Evolutionary conservation across 2,113 vertebrate species (phyloP).

Genomic region (Solea solea): DNA sequence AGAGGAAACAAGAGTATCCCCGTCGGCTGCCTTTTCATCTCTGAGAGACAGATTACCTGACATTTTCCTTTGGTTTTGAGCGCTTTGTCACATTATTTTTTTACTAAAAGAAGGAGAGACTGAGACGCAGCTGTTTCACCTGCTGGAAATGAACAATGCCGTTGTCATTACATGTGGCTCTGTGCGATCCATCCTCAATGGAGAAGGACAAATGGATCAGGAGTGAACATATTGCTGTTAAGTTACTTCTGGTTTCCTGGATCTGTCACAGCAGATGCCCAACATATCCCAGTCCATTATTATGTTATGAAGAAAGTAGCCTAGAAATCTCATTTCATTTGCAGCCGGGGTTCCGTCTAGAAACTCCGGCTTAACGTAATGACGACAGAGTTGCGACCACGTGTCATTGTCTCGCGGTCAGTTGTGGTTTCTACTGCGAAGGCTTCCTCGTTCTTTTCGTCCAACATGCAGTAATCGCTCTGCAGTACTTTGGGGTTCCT

Average conservation of each 20-base stretch:
- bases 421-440: no score
- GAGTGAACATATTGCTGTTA: background rate
- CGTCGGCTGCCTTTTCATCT: constrained; percentile 66
- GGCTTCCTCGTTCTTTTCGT: no score
- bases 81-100: constrained; percentile 8
- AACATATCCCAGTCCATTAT: background rate
- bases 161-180: constrained; percentile 31
- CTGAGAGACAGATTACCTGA: constrained; percentile 72
- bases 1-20: constrained; percentile 68
- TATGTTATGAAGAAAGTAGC: background rate
- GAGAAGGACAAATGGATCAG: constrained; percentile 13
- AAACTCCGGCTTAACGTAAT: no score
- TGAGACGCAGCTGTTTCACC: constrained; percentile 48
- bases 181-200: constrained; percentile 21
- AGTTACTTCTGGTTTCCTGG: background rate
- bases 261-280: background rate
- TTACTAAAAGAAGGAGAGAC: constrained; percentile 24
- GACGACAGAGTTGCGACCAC: no score
- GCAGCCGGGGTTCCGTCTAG: no score
- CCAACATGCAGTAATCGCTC: no score
- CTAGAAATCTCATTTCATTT: no score
- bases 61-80: constrained; percentile 56
- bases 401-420: no score
- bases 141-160: constrained; percentile 17
- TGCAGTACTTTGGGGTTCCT: no score